phyloP scores from a whole-genome alignment of 2,797 vertebrate species.

The Sarcophilus harrisii region DNA sequence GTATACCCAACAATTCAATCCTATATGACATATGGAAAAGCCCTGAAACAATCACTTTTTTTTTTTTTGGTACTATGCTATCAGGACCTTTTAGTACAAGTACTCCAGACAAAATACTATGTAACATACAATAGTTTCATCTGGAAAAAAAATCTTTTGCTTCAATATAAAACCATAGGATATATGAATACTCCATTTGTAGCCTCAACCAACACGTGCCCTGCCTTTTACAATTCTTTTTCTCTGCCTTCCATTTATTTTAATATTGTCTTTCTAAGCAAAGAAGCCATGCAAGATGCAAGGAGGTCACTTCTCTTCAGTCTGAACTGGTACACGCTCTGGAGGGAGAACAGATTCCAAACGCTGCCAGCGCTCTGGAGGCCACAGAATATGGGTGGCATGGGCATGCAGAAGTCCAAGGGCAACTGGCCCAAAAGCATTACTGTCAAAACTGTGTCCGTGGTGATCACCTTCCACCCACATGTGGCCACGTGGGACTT shows the following conservation, averaged over 20 bases:
- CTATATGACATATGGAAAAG: not conserved
- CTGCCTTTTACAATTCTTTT: not conserved
- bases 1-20: conserved; percentile 20
- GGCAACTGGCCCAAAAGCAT: conserved; percentile 94
- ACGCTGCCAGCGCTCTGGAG: conserved; percentile 86
- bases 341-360: conserved; percentile 82
- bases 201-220: not conserved
- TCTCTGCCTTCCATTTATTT: not conserved
- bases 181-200: not conserved
- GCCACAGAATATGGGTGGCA: conserved; percentile 89
- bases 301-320: conserved; percentile 65
- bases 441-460: conserved; percentile 97
- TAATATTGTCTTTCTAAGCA: not conserved
- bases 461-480: conserved; percentile 98
- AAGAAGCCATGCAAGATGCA: not conserved
- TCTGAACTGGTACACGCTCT: conserved; percentile 80
- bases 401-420: conserved; percentile 87
- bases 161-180: conserved; percentile 24
- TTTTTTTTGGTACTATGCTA: not conserved
- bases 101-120: not conserved
- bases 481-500: conserved; percentile 93
- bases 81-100: not conserved
- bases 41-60: conserved; percentile 28
- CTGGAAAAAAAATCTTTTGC: conserved; percentile 2
- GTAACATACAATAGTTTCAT: conserved; percentile 2